Evolutionary conservation across 2,888 invertebrate species (phyloP), one percentile per base, ranked within the genome.

Genomic region (Polyploca ridens): DNA sequence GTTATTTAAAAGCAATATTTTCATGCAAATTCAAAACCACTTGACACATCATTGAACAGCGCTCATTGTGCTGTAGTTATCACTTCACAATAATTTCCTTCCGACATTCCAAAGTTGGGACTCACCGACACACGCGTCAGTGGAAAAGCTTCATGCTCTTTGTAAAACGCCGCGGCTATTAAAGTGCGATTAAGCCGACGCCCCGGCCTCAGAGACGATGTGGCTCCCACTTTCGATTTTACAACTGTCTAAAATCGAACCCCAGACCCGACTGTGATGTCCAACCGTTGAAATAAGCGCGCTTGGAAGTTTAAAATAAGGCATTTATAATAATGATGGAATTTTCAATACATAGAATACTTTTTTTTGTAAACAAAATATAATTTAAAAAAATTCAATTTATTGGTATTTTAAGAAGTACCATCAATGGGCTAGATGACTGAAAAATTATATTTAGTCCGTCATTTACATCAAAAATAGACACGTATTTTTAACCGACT

Each of bases 191-290:
- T 92, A 92, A 83, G 82, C 76, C 75, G 73, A 74, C 75, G 73
- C 70, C 64, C 67, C 16, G 16, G 69, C 70, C 75, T 68, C 73
- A 80, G 82, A 90, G 90, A 90, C 91, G 81, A 68, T 64, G 64
- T 78, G 91, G 89, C 92, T 90, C 90, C 91, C 86, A 93, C 92
- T 92, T 90, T 92, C 92, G 87, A 84, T 93, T 91, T 91, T 89
- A 90, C 86, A 84, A 86, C 86, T 86, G 86, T 87, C 87, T 84
- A 87, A 61, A 61, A 82, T 78, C 77, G 78, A 82, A 84, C 65
- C 71, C 65, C 66, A 70, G 72, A 76, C 69, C 71, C 19, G 54
- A 54, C 7, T 74, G 77, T 72, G 69, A 69, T 69, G 62, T 27
- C n/a, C 2, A 38, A 35, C 60, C 58, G 49, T 62, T 41, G 13